phyloP scores from a whole-genome alignment of 2,113 vertebrate species.

The Cinclus cinclus region DNA sequence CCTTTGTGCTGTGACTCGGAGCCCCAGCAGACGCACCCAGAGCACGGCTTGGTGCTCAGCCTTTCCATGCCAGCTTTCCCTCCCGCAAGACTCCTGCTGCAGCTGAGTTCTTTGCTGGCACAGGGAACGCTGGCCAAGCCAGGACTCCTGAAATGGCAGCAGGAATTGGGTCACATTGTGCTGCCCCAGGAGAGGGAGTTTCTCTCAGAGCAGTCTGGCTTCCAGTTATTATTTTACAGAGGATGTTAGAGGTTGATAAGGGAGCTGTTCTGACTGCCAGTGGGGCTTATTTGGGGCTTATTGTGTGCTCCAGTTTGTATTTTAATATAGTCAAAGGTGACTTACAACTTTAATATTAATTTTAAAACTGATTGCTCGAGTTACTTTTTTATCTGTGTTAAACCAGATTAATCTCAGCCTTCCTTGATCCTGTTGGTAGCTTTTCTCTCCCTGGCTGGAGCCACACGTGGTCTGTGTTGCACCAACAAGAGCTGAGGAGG shows the following conservation, averaged over 20 bases:
- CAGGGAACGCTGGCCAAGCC: neutral
- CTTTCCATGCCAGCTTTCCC: neutral
- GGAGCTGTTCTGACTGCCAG: conserved; percentile 67
- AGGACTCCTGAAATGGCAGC: conserved; percentile 37
- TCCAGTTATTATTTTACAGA: conserved; percentile 71
- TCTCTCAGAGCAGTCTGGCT: conserved; percentile 55
- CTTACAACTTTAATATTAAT: conserved; percentile 77
- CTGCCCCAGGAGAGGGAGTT: conserved; percentile 62
- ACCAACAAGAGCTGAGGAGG: conserved; percentile 51
- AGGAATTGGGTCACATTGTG: conserved; percentile 43
- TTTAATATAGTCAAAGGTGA: conserved; percentile 76
- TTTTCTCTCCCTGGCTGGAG: conserved; percentile 46
- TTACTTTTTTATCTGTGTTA: conserved; percentile 49
- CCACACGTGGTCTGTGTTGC: conserved; percentile 32
- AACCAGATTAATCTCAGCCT: conserved; percentile 71
- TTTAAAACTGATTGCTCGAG: conserved; percentile 70
- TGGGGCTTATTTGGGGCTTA: conserved; percentile 73
- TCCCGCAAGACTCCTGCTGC: neutral
- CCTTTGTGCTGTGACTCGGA: rapidly evolving
- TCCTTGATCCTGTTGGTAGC: conserved; percentile 21
- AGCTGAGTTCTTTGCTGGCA: neutral
- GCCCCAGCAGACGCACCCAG: neutral
- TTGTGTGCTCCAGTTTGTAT: conserved; percentile 65
- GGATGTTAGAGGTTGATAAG: conserved; percentile 75
- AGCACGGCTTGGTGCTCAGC: neutral